A percentile compares a stretch with the other conserved stretches of the same genome.
phyloP scores from a whole-genome alignment of 2,888 invertebrate species.

The Amiota mariae region DNA sequence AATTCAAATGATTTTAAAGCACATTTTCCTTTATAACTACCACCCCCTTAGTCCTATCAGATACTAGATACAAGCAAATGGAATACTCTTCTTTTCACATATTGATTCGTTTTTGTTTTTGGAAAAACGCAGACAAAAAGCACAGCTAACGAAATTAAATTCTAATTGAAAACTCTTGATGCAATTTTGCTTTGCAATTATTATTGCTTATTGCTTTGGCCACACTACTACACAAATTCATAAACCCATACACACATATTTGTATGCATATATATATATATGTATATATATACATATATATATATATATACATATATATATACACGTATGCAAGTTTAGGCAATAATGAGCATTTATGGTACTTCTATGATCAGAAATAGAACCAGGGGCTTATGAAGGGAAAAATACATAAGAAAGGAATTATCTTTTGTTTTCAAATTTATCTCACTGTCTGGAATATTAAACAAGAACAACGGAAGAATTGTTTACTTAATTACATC shows the following conservation, averaged over 20 bases:
- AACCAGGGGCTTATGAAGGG: too few species aligned
- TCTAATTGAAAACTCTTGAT: constrained; percentile 61
- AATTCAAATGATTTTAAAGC: neutral
- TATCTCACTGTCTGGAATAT: too few species aligned
- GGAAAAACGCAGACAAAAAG: constrained; percentile 21
- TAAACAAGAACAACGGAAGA: too few species aligned
- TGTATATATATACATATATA: constrained; percentile 1
- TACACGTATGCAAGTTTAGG: neutral
- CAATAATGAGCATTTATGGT: neutral
- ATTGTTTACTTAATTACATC: too few species aligned
- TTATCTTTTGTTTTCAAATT: too few species aligned
- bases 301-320: neutral
- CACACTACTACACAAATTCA: constrained; percentile 18
- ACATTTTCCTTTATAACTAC: too few species aligned
- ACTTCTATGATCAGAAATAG: too few species aligned
- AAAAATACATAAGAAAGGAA: too few species aligned
- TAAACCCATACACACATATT: neutral
- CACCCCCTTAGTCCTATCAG: too few species aligned
- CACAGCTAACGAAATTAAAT: constrained; percentile 51
- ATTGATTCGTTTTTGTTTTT: too few species aligned
- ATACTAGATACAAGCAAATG: too few species aligned
- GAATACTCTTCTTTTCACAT: too few species aligned
- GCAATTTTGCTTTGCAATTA: constrained; percentile 45
- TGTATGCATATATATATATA: neutral
- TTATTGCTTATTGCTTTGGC: constrained; percentile 21